A percentile compares a stretch with the other conserved stretches of the same genome.
Evolutionary conservation across 2,888 invertebrate genomes (phyloP).

Genomic region (Polyommatus icarus): DNA sequence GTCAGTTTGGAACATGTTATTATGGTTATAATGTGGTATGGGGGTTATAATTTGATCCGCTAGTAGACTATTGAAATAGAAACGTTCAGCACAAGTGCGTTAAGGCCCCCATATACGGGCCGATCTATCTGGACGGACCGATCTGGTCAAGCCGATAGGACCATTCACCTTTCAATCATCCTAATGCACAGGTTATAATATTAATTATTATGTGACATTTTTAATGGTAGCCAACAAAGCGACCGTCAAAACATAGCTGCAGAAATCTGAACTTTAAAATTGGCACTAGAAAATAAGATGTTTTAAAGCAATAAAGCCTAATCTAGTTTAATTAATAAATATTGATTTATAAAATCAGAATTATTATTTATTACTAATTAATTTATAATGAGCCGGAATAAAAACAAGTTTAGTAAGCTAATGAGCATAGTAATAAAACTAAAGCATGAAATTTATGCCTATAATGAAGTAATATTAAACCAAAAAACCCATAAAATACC

Average conservation of each 20-base stretch:
- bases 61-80: slow-evolving; percentile 9
- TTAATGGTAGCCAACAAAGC: too few species aligned
- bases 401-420: background rate
- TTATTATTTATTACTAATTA: background rate
- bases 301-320: background rate
- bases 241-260: too few species aligned
- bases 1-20: slow-evolving; percentile 16
- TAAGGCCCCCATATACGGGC: background rate
- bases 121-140: background rate
- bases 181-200: too few species aligned
- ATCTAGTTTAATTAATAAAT: background rate
- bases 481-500: background rate
- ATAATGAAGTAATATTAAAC: background rate
- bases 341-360: background rate
- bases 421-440: background rate
- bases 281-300: background rate
- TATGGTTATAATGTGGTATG: background rate
- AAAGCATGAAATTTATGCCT: background rate
- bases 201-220: too few species aligned
- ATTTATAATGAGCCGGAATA: background rate
- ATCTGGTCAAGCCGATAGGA: background rate
- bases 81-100: background rate
- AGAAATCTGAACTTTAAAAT: too few species aligned
- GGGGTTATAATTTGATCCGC: background rate
- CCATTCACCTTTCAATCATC: too few species aligned